A percentile compares a stretch with the other conserved stretches of the same genome.
phyloP scores from a whole-genome alignment of 2,797 vertebrate genomes.

The Lagodon rhomboides region DNA sequence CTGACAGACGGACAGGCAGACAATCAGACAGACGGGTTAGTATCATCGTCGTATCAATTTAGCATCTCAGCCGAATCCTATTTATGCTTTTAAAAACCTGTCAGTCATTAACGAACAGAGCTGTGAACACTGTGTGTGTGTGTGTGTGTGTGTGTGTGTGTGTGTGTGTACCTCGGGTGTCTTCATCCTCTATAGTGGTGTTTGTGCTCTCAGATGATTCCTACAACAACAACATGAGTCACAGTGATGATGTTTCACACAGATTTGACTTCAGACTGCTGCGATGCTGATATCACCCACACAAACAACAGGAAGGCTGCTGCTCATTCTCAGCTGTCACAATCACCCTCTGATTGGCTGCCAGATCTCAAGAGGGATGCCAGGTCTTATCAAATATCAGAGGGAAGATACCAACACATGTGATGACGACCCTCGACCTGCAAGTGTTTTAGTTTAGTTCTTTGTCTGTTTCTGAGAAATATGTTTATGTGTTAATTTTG shows the following conservation, averaged over 20 bases:
- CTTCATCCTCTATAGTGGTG: constrained; percentile 98
- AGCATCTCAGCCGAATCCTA: neutral
- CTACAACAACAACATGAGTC: constrained; percentile 80
- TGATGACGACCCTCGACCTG: neutral
- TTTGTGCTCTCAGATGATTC: constrained; percentile 98
- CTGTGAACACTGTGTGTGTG: neutral
- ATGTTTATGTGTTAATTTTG: neutral
- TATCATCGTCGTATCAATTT: neutral
- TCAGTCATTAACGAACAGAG: neutral
- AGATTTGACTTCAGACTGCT: neutral
- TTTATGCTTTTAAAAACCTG: neutral
- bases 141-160: neutral
- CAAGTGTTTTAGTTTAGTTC: neutral
- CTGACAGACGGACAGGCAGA: constrained; percentile 78
- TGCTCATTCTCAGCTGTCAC: constrained; percentile 7
- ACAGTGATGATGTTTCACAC: neutral
- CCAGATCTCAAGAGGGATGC: neutral
- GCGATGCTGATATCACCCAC: too few relatives aligned
- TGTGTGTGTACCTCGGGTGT: constrained; percentile 90
- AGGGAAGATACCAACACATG: neutral
- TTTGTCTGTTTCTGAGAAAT: neutral
- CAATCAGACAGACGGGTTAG: neutral
- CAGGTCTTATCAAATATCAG: neutral
- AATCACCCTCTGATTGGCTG: neutral
- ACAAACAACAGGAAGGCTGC: neutral